Evolutionary conservation across 1,140 invertebrate genomes (phyloP), one percentile per base, ranked within the genome.

Genomic region (Harlomillsia oculata): DNA sequence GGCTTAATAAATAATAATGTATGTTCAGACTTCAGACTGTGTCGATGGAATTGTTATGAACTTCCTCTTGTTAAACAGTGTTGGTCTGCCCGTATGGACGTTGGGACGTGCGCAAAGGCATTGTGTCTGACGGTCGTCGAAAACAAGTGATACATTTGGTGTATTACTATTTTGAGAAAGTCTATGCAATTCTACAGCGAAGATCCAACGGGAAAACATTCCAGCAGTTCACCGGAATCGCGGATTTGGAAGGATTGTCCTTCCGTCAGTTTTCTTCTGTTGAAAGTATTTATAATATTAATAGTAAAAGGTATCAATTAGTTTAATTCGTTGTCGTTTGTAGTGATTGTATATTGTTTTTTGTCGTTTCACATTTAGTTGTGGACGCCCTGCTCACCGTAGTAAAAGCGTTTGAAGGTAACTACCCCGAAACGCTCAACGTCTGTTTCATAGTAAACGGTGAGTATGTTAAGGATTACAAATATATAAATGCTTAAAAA

Each of bases 231-330:
- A 51, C 43, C 3, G 21, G 28, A 2, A 61, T 61, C 41, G 30
- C 26, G 5, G 52, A 61, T 34, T 36, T 61, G 39, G 49, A 50
- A 36, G 54, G 40, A 14, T 37, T 61, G 4, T 34, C 48, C 5
- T 52, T 51, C 14, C n/a, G 30, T 2, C 53, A 61, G 26, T 45
- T 61, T 16, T 49, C 54, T 2, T 61, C 59, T 0, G 13, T 51
- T 1, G 40, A 59, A 26, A 30, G 59, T 60, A 52, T 32, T 16
- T 14, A 8, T 26, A 6, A 45, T 45, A 45, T n/a, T 26, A 45
- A 6, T 6, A 21, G 26, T 6, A 45, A 14, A 45, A 26, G 26
- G 21, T 5, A 45, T n/a, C 11, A 45, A 45, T 21, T 23, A 5
- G 11, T 4, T 26, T 8, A 45, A 45, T 21, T 14, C n/a, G 5